Evolutionary conservation across 2,888 invertebrate genomes (phyloP).

Genomic region (Campaea margaritaria): DNA sequence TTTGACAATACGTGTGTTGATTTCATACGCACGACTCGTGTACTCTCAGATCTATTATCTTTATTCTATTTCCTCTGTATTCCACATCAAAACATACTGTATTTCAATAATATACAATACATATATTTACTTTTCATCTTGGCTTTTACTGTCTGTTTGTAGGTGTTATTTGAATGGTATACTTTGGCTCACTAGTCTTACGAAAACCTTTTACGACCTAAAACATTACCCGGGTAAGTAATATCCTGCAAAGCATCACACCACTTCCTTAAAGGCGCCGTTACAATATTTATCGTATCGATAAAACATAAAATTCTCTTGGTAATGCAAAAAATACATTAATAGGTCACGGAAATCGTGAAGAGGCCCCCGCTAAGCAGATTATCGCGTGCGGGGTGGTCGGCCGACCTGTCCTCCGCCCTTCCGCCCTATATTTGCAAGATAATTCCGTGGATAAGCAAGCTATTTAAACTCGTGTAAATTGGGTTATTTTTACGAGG

Average conservation of each 20-base stretch:
- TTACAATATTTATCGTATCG: constrained; percentile 33
- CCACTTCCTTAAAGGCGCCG: constrained; percentile 20
- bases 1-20: too few relatives aligned
- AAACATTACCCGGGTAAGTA: background rate
- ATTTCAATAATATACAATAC: too few relatives aligned
- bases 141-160: too few relatives aligned
- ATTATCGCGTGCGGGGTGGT: constrained; percentile 28
- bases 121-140: too few relatives aligned
- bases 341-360: constrained; percentile 32
- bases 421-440: constrained; percentile 35
- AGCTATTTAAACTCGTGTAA: constrained; percentile 18
- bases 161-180: too few relatives aligned
- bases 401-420: constrained; percentile 11
- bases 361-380: constrained; percentile 22
- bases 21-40: too few relatives aligned
- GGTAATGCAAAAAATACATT: constrained; percentile 29
- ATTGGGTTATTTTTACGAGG: constrained; percentile 24
- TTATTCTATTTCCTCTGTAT: too few relatives aligned
- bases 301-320: constrained; percentile 29
- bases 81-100: too few relatives aligned
- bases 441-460: constrained; percentile 31
- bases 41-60: too few relatives aligned
- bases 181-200: background rate
- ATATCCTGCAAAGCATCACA: background rate
- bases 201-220: constrained; percentile 1